Base-by-base conservation (phyloP, 37 sponge, comb jelly and placozoan genomes). In the Ianthella basta region DNA sequence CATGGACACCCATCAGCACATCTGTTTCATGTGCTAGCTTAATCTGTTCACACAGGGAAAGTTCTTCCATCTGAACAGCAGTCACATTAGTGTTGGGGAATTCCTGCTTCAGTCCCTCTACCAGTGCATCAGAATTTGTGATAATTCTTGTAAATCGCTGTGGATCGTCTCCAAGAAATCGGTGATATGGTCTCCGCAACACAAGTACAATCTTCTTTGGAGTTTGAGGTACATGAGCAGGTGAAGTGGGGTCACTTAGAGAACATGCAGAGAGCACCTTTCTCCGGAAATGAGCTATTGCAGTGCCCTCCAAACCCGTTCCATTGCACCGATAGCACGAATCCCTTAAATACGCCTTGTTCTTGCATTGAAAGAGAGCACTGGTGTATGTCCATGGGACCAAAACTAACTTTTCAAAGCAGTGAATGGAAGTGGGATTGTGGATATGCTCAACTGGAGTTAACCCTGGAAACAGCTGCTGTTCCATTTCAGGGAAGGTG, bases 1-100 rank as follows among this genome's bases (percentile, higher is more conserved):
- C 94, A 72, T 93, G 94, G 0, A 93, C 91, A 0, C 88, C 94
- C 32, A 93, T 36, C 19, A 85, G 50, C 1, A 93, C 61, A 59
- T 93, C 91, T 36, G 91, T 73, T 38, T 84, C 60, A 25, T 88
- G 83, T 24, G 56, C 88, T 0, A 72, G 13, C 14, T 25, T 25
- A 21, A 93, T 50, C 59, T 93, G 94, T 50, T 89, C 83, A 82
- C 94, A 93, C 18, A 93, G 4, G 30, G 55, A 37, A 34, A 88
- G 59, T 5, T 87, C 80, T 79, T 93, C 94, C 56, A 82, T 38
- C 36, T 85, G 59, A 24, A 89, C 64, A 60, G 33, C 69, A 21
- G 18, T 41, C 5, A 89, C 88, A 23, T 59, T 66, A 23, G 82
- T 72, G 4, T 14, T 59, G 2, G 78, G 79, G 56, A 90, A 93